Conservation (phyloP, 2,113 vertebrate species). For the Phodopus roborovskii region DNA sequence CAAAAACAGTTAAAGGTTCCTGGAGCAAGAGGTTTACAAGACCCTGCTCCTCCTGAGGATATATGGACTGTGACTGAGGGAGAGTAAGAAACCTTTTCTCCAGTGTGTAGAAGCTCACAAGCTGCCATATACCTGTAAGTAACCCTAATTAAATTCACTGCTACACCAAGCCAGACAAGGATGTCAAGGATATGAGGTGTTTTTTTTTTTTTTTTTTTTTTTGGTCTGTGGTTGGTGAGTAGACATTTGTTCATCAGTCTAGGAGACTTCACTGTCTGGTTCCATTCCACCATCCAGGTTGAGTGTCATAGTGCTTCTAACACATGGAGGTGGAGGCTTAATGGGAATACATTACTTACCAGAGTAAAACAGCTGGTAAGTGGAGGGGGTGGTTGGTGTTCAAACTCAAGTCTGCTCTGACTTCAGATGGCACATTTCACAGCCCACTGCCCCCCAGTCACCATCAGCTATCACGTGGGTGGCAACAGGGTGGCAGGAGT, state of each 20-base stretch:
- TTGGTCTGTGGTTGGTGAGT: background rate
- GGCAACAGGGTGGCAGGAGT: background rate
- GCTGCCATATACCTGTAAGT: background rate
- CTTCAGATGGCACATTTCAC: background rate
- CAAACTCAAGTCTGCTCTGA: background rate
- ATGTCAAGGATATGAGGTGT: background rate
- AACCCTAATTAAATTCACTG: background rate
- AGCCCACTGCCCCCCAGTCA: background rate
- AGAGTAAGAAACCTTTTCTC: background rate
- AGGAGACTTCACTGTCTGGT: background rate
- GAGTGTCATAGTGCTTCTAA: background rate
- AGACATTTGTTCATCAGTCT: background rate
- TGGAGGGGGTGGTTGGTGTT: background rate
- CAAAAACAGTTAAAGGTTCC: background rate
- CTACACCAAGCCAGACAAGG: background rate
- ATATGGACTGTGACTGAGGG: background rate
- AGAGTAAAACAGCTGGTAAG: background rate
- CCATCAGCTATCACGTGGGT: fast-evolving
- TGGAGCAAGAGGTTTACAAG: background rate
- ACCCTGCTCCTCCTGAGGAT: background rate
- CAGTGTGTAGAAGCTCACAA: no score
- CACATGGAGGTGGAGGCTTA: background rate
- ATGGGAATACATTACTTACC: background rate
- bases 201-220: background rate
- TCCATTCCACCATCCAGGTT: background rate